Base-by-base conservation (phyloP, 2,113 vertebrate genomes). In the Xyliphius kryptos region DNA sequence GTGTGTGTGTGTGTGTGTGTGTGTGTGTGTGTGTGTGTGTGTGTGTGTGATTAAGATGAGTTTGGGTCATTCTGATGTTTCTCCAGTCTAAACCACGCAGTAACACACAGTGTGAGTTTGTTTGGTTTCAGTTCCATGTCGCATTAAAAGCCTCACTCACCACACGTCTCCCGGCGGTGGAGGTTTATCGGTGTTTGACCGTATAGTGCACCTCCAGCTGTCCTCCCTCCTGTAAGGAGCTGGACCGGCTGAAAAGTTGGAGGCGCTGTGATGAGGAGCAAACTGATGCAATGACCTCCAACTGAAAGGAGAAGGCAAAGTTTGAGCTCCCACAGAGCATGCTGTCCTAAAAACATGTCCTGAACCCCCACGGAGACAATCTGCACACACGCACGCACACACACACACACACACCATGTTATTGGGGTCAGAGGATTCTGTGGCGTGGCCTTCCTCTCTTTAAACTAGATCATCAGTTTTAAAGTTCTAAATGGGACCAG, bases 11-110 rank as follows among this genome's bases (percentile, higher is more conserved):
- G 15, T n/a, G 47, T 69, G 32, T 38, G 59, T 48, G 52, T 56
- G 37, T 32, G 47, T 58, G 56, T 43, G 56, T 52, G 49, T 16
- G 15, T 22, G 56, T 13, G 40, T 9, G 13, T 11, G 20, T 9
- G 20, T 22, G 11, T 32, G 26, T 32, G 26, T 32, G 26, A 26
- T 59, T 12, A 50, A 62, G 74, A 73, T 69, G 68, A 69, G 64
- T 72, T 60, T 40, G 47, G 75, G 74, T 69, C 9, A 9, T 62
- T 47, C 73, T 1, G 16, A 37, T 32, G 26, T 32, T 32, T n/a
- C n/a, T n/a, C n/a, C 26, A 32, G 73, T 21, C 1, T 32, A 6
- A 32, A 32, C 7, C 4, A 32, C 7, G 26, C 26, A 32, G 26
- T 32, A 32, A 32, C 26, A 32, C 26, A 32, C 26, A 32, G 4